phyloP scores from a whole-genome alignment of 2,113 vertebrate genomes.

The Dromaius novaehollandiae region DNA sequence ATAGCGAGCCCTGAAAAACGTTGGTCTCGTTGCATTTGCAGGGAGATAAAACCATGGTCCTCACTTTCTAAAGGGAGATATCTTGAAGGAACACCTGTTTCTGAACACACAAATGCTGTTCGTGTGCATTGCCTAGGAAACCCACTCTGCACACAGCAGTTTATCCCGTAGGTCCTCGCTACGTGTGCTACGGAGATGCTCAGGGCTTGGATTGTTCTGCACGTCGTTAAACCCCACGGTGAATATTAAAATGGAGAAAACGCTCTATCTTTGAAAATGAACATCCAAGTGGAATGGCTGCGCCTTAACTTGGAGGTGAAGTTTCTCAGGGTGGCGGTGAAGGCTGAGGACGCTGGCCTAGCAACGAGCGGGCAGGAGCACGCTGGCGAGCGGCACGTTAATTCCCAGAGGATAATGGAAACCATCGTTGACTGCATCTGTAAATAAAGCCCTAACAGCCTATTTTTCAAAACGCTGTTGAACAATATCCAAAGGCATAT shows the following conservation, averaged over 20 bases:
- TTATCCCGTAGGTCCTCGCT: background rate
- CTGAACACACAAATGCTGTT: background rate
- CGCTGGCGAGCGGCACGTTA: background rate
- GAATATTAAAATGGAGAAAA: background rate
- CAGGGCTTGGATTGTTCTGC: background rate
- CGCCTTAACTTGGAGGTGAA: background rate
- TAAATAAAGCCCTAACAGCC: background rate
- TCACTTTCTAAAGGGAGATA: background rate
- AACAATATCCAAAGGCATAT: background rate
- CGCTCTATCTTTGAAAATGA: background rate
- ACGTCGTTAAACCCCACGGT: background rate
- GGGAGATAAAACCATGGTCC: background rate
- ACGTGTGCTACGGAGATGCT: background rate
- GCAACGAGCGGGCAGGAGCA: background rate
- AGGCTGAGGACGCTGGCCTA: background rate
- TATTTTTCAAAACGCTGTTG: background rate
- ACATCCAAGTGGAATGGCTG: background rate
- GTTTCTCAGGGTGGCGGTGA: background rate
- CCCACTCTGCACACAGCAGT: background rate
- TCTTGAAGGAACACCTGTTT: background rate
- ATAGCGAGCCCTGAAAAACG: background rate
- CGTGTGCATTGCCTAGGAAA: background rate
- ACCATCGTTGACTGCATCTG: background rate
- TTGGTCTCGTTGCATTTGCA: rapidly evolving
- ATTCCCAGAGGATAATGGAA: background rate